Evolutionary conservation across 2,888 invertebrate species (phyloP).

Genomic region (Xestobium rufovillosum): DNA sequence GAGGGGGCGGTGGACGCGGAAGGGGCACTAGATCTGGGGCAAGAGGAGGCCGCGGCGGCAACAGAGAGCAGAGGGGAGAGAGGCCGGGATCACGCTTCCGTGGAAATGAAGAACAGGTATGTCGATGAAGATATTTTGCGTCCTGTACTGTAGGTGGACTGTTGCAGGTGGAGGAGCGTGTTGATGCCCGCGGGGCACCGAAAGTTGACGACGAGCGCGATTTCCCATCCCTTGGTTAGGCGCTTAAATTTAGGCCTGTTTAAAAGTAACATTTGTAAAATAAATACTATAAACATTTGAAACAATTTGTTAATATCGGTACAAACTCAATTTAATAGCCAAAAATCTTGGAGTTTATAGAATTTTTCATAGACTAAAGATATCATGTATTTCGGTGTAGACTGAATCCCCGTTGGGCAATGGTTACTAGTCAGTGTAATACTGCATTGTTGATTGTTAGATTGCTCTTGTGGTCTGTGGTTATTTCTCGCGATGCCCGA

Average conservation of each 20-base stretch:
- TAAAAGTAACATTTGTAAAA: constrained; percentile 12
- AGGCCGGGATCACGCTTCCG: constrained; percentile 14
- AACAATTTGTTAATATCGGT: constrained; percentile 37
- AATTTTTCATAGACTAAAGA: constrained; percentile 20
- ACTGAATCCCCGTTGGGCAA: constrained; percentile 33
- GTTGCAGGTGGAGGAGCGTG: constrained; percentile 30
- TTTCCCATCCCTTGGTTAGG: constrained; percentile 86
- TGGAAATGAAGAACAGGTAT: constrained; percentile 27
- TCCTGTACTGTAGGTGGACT: too few relatives aligned
- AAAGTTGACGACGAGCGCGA: constrained; percentile 94
- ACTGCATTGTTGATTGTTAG: constrained; percentile 30
- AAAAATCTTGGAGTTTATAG: constrained; percentile 17
- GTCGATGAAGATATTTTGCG: too few relatives aligned
- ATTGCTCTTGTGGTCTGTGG: too few relatives aligned
- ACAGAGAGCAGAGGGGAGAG: constrained; percentile 32
- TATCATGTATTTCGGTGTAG: constrained; percentile 33
- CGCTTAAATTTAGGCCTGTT: not conserved
- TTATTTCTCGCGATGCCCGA: too few relatives aligned
- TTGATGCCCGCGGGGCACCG: constrained; percentile 50
- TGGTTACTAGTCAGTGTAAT: constrained; percentile 42
- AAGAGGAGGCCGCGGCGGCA: constrained; percentile 38
- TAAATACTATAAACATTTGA: constrained; percentile 26
- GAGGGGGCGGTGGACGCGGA: constrained; percentile 59
- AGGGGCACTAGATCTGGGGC: constrained; percentile 47
- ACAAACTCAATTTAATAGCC: constrained; percentile 36